Percentiles rank a stretch among this genome's conserved stretches.
These are phyloP conservation scores for Raja brachyura DNA, from an alignment of 2,113 vertebrate genomes.

Conservation along the genomic window DNA sequence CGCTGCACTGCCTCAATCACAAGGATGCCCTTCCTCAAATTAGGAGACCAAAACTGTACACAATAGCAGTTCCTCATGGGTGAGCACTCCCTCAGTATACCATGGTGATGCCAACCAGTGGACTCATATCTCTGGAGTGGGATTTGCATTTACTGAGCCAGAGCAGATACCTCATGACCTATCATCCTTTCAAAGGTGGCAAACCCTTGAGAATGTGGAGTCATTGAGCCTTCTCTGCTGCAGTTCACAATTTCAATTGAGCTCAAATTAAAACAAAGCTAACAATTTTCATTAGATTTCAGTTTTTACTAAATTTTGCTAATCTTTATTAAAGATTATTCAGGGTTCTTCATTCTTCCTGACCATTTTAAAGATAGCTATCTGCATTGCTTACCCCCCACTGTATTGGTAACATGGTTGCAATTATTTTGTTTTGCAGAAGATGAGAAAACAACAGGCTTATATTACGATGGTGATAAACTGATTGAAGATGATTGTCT, in stretches of 20 bases:
- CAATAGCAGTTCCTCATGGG: too few relatives aligned
- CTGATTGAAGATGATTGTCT: conserved; percentile 69
- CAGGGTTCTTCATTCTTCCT: not conserved
- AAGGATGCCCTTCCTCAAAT: too few relatives aligned
- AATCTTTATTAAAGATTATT: not conserved
- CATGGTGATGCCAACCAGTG: not conserved
- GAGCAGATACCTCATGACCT: not conserved
- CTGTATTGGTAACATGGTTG: not conserved
- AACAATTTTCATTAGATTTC: too few relatives aligned
- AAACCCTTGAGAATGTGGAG: not conserved
- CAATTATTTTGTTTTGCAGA: conserved; percentile 56
- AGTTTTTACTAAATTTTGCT: too few relatives aligned
- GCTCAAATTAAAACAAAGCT: not conserved
- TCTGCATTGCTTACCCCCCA: not conserved
- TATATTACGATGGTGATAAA: conserved; percentile 57
- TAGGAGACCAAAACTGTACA: too few relatives aligned
- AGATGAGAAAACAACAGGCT: conserved; percentile 49
- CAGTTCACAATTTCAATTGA: not conserved
- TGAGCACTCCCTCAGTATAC: not conserved
- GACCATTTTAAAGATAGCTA: not conserved
- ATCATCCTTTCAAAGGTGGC: not conserved
- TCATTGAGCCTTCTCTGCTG: not conserved
- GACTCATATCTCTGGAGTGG: not conserved
- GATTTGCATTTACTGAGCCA: not conserved
- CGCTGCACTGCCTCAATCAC: too few relatives aligned